These are phyloP conservation scores for Anniella stebbinsi DNA, from an alignment of 2,797 vertebrate species.

Conservation along the genomic window DNA sequence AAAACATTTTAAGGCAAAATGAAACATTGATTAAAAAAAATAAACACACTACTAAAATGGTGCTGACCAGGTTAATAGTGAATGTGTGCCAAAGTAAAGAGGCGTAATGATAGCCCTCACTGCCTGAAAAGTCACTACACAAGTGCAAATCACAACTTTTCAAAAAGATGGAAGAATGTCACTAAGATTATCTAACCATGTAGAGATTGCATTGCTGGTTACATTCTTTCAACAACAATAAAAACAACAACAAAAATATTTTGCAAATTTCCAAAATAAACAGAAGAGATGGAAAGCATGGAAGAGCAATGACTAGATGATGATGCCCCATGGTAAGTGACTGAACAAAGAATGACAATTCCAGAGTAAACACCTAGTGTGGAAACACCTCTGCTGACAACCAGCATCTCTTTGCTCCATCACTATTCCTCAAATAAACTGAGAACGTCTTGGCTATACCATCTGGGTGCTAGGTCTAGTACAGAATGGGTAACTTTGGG, in stretches of 20 bases:
- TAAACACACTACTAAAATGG: neutral
- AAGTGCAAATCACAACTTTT: neutral
- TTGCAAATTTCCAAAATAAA: neutral
- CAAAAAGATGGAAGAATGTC: neutral
- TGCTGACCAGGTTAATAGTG: neutral
- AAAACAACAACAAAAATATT: neutral
- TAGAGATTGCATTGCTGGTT: neutral
- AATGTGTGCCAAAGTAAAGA: neutral
- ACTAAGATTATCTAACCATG: neutral
- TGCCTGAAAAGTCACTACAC: neutral
- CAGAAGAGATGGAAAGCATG: neutral
- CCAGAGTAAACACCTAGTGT: neutral
- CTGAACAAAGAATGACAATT: neutral
- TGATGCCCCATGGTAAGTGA: neutral
- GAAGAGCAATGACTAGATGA: neutral
- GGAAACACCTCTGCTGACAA: neutral
- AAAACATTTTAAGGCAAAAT: neutral
- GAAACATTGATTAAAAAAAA: neutral
- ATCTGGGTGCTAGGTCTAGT: neutral
- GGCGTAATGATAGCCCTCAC: neutral
- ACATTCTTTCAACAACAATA: neutral
- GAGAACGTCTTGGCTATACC: neutral
- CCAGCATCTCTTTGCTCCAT: neutral
- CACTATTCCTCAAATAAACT: neutral
- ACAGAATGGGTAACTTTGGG: no score